phyloP scores from a whole-genome alignment of 2,797 vertebrate genomes.

The Myioborus melanocephalus region DNA sequence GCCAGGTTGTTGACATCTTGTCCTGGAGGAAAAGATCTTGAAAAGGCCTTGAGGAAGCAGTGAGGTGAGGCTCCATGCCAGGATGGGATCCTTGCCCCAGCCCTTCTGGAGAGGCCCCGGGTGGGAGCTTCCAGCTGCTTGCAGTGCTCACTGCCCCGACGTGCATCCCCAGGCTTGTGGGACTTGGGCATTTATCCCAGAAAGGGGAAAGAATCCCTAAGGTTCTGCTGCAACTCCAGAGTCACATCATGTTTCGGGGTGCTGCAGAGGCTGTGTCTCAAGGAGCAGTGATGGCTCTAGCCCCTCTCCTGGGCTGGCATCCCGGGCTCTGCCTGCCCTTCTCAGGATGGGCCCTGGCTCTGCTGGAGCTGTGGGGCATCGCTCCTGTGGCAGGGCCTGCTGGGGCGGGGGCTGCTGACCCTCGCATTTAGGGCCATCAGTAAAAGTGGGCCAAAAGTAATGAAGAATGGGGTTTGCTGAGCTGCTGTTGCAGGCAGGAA shows the following conservation, averaged over 20 bases:
- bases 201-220: not conserved
- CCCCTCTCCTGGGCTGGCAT: not conserved
- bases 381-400: not conserved
- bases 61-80: not conserved
- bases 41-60: not conserved
- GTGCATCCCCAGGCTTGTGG: fast-evolving
- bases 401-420: not conserved
- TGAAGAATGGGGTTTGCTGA: not conserved
- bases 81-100: not conserved
- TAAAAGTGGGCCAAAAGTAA: not conserved
- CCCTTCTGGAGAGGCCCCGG: not conserved
- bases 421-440: fast-evolving
- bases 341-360: fast-evolving
- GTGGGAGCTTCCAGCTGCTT: fast-evolving
- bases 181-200: not conserved
- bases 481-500: not conserved
- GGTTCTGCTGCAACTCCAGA: not conserved
- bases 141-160: fast-evolving
- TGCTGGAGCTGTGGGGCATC: fast-evolving
- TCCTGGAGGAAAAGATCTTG: not conserved
- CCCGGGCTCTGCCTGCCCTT: fast-evolving
- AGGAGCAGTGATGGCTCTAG: not conserved
- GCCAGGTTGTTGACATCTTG: not conserved
- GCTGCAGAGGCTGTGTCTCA: not conserved
- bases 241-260: fast-evolving